These are phyloP conservation scores for Perognathus longimembris DNA, from an alignment of 2,113 vertebrate genomes.

Conservation along the genomic window DNA sequence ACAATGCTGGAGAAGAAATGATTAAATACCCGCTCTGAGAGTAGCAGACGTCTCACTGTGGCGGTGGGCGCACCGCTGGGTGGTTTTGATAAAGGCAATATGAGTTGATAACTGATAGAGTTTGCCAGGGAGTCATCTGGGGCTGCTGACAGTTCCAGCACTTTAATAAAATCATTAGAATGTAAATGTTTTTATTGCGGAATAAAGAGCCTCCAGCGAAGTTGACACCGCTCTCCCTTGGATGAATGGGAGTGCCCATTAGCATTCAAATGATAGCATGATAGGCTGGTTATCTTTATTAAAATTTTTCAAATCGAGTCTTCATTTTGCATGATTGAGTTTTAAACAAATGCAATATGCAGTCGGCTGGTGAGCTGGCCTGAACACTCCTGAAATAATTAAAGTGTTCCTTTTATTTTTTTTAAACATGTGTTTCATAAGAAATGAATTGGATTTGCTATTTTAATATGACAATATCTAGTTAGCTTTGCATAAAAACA, in stretches of 20 bases:
- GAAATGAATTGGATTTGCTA: conserved; percentile 98
- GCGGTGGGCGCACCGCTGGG: conserved; percentile 95
- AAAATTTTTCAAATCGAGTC: conserved; percentile 99
- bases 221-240: conserved; percentile 93
- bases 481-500: conserved; percentile 97
- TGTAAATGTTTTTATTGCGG: conserved; percentile 99
- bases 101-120: conserved; percentile 99
- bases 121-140: conserved; percentile 95
- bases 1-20: conserved; percentile 97
- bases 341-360: conserved; percentile 99
- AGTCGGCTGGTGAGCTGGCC: conserved; percentile 92
- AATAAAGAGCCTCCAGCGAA: conserved; percentile 99
- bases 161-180: conserved; percentile 99
- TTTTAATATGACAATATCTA: conserved; percentile 99
- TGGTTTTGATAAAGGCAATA: conserved; percentile 98
- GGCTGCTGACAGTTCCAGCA: conserved; percentile 96
- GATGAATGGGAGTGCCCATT: conserved; percentile 97
- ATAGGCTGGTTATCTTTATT: conserved; percentile 99
- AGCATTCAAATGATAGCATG: conserved; percentile 99
- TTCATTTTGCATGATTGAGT: conserved; percentile 99
- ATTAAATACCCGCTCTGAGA: conserved; percentile 97
- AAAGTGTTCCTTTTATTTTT: conserved; percentile 95
- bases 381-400: conserved; percentile 97
- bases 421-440: conserved; percentile 99
- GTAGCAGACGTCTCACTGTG: conserved; percentile 97